Percentiles rank a stretch among this genome's conserved stretches.
Conservation (phyloP, 1,140 invertebrate species). For the Schlechtendalia chinensis region DNA sequence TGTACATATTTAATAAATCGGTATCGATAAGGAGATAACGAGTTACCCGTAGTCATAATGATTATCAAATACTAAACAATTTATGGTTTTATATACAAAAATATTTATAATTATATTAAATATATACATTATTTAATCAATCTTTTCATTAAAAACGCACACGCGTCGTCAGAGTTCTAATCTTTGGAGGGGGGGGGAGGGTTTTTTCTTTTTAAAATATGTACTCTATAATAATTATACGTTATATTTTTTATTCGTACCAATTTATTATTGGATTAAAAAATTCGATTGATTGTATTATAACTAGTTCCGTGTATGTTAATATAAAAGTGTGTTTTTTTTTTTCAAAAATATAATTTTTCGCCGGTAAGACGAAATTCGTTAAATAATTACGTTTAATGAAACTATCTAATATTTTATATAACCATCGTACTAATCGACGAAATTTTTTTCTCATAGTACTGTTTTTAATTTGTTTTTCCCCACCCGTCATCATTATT, state of each 20-base stretch:
- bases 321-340: no score
- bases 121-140: no score
- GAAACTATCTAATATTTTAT: background rate
- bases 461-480: background rate
- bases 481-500: no score
- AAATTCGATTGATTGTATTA: no score
- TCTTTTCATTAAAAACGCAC: background rate
- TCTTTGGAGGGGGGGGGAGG: no score
- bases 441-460: background rate
- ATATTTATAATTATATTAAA: no score
- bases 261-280: no score
- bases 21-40: background rate
- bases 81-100: background rate
- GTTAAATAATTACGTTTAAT: background rate
- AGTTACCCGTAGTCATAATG: conserved; percentile 6
- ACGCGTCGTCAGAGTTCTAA: background rate
- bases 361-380: background rate
- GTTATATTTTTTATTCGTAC: no score
- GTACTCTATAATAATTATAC: no score
- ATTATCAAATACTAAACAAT: background rate
- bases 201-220: no score
- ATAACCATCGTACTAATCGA: background rate
- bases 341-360: no score
- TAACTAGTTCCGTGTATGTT: no score
- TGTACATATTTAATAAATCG: conserved; percentile 28